A percentile compares a stretch with the other conserved stretches of the same genome.
These are phyloP conservation scores for Steatornis caripensis DNA, from an alignment of 2,113 vertebrate species.

Conservation along the genomic window DNA sequence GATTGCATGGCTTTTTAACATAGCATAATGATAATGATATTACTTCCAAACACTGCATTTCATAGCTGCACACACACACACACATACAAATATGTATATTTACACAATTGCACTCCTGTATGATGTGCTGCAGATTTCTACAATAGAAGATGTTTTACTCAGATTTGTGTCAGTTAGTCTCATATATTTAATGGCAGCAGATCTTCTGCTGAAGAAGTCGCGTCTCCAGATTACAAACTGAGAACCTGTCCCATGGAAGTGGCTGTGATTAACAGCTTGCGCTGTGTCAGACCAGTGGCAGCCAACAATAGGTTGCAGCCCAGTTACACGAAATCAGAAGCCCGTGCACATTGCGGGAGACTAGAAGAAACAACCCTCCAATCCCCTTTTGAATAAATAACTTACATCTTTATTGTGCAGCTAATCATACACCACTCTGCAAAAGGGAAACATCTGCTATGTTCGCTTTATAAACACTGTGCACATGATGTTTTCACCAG, in stretches of 20 bases:
- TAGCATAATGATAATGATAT: background rate
- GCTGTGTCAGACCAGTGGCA: background rate
- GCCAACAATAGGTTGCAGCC: background rate
- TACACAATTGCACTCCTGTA: accelerated
- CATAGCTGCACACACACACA: background rate
- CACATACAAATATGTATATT: too few species aligned
- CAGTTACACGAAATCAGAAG: background rate
- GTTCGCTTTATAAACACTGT: background rate
- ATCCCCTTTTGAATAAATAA: background rate
- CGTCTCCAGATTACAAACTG: background rate
- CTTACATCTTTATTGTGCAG: background rate
- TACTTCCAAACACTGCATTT: background rate
- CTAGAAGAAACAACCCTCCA: background rate
- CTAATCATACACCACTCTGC: background rate
- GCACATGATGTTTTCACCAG: background rate
- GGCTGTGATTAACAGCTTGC: background rate
- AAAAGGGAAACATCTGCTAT: background rate
- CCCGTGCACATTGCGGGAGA: background rate
- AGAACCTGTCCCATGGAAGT: background rate
- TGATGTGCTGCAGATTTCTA: background rate
- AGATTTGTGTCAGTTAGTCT: background rate
- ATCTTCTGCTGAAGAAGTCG: background rate
- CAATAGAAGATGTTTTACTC: background rate
- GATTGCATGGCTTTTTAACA: background rate
- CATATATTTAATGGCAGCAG: background rate